A percentile compares a stretch with the other conserved stretches of the same genome.
phyloP scores from a whole-genome alignment of 2,113 vertebrate species.

The Brienomyrus brachyistius region DNA sequence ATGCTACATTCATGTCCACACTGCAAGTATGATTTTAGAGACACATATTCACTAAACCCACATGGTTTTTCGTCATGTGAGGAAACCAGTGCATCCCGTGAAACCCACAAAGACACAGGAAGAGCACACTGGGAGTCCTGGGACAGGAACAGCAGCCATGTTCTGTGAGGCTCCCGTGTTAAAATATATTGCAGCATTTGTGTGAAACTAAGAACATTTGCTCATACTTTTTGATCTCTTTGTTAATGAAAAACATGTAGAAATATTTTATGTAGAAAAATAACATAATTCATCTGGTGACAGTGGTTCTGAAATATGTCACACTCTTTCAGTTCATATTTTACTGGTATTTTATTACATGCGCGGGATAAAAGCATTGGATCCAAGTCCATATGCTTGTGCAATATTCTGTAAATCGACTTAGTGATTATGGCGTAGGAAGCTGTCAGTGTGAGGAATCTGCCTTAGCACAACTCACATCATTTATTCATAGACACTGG shows the following conservation, averaged over 20 bases:
- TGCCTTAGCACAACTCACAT: constrained; percentile 41
- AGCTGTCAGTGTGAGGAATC: constrained; percentile 30
- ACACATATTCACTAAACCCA: not conserved
- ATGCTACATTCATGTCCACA: not conserved
- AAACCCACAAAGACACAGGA: not conserved
- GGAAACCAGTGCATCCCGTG: not conserved
- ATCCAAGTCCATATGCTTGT: not conserved
- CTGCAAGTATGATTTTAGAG: not conserved
- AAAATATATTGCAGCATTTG: not conserved
- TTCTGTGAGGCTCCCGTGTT: not conserved
- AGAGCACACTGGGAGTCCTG: not conserved
- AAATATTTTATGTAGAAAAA: not conserved
- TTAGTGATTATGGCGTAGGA: constrained; percentile 26
- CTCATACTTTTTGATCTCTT: not conserved
- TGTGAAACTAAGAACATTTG: not conserved
- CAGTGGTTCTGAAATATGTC: not conserved
- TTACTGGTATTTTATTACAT: not conserved
- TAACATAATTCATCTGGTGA: not conserved
- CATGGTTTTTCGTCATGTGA: not conserved
- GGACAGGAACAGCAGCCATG: not conserved
- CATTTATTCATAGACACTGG: constrained; percentile 54
- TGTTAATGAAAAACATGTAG: not conserved
- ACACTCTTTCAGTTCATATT: not conserved
- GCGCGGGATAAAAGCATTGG: not conserved
- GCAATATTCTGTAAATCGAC: not conserved